These are phyloP conservation scores for Catharus bicknelli DNA, from an alignment of 2,113 vertebrate species.

Conservation along the genomic window DNA sequence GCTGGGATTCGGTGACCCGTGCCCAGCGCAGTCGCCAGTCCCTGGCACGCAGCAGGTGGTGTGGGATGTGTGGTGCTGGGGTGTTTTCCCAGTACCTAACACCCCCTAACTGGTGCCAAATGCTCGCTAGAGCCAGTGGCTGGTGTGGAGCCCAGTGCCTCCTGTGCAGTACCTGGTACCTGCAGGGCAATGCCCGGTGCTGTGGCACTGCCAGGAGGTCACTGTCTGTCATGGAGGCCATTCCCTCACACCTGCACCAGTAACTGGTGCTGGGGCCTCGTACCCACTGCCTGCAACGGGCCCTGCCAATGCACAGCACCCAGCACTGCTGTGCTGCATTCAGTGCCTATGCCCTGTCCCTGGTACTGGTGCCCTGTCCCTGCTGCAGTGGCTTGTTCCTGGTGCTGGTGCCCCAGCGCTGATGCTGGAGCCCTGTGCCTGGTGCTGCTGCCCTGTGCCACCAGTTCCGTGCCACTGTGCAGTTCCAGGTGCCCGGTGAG, in stretches of 20 bases:
- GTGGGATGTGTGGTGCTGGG: not conserved
- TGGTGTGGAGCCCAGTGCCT: not conserved
- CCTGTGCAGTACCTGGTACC: not conserved
- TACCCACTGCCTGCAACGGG: not conserved
- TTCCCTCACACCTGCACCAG: not conserved
- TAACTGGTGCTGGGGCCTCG: not conserved
- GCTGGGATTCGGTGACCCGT: accelerated
- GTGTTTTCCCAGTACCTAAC: not conserved
- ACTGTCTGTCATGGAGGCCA: not conserved
- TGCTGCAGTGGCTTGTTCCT: not conserved
- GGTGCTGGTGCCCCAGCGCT: not conserved
- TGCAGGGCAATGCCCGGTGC: accelerated
- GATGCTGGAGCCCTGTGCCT: not conserved
- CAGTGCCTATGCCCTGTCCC: not conserved
- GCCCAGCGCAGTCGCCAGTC: too few relatives aligned
- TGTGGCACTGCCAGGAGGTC: not conserved
- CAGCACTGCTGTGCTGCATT: not conserved
- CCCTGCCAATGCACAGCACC: not conserved
- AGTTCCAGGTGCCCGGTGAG: accelerated
- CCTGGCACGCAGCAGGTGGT: accelerated
- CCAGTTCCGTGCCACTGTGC: accelerated
- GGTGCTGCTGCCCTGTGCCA: not conserved
- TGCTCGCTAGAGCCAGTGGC: not conserved
- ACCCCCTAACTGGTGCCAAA: not conserved
- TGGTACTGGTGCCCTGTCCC: not conserved